Base-by-base conservation (phyloP, 2,797 vertebrate genomes). In the Girardinus metallicus region DNA sequence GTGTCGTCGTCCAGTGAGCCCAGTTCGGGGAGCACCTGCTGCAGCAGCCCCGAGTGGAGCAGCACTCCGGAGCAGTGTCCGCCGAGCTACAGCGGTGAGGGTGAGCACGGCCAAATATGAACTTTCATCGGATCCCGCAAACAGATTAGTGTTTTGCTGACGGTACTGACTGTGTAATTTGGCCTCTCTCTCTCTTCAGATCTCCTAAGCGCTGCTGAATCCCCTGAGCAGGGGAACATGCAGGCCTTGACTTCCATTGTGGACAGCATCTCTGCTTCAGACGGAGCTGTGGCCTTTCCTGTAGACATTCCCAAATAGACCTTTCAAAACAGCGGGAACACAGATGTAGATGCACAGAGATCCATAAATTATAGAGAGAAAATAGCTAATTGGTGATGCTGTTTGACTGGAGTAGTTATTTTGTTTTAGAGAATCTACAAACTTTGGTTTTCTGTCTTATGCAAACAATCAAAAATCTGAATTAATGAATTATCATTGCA, bases 11-110 rank as follows among this genome's bases (percentile, higher is more conserved):
- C 97, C 77, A 95, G 96, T 0, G 97, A 99, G 78, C 98, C 97
- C 53, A 96, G 97, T 73, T 96, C 98, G 1, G 93, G 96, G 91
- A 99, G 98, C 90, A 96, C 97, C 60, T 99, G 98, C 96, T 98
- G 98, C 91, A 99, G 98, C 88, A 99, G 98, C 92, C 98, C 98
- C 0, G 97, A 99, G 91, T 99, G 98, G 97, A 97, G 97, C 95
- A 97, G 95, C 80, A 95, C 96, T 76, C 95, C 95, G 0, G 96
- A 96, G 64, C 96, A 96, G 89, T 96, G 95, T 74, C 92, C 92
- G 0, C 93, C 94, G 76, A 88, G 92, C 91, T 95, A 94, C 93
- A 92, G 92, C 91, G 94, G 91, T n/a, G 94, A 95, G 87, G 94
- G 94, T 95, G 87, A 92, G 90, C 57, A 43, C 66, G 72, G 13